These are phyloP conservation scores for Drosophila dunni DNA, from an alignment of 1,140 invertebrate genomes.

Conservation along the genomic window DNA sequence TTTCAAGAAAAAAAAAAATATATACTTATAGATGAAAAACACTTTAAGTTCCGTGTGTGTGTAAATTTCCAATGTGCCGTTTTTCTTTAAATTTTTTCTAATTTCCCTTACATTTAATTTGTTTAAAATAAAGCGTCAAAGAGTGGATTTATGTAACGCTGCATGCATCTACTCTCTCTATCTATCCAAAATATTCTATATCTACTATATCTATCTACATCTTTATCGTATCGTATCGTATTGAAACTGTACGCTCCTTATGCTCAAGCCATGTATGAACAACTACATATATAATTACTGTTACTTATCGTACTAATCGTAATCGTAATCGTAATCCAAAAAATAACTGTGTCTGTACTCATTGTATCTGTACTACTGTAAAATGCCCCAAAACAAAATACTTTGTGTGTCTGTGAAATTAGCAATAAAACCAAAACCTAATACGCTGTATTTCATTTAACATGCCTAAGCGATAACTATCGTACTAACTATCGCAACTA, in stretches of 20 bases:
- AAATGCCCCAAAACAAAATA: constrained; percentile 40
- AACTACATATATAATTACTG: constrained; percentile 37
- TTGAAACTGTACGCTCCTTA: constrained; percentile 41
- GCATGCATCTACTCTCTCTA: constrained; percentile 50
- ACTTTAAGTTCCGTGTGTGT: constrained; percentile 48
- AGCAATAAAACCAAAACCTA: constrained; percentile 78
- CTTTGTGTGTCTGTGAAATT: constrained; percentile 76
- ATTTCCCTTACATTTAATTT: constrained; percentile 13
- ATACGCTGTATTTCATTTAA: constrained; percentile 55
- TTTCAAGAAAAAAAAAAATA: constrained; percentile 1
- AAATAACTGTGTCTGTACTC: constrained; percentile 58
- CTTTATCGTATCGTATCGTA: constrained; percentile 20
- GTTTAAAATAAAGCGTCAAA: constrained; percentile 21
- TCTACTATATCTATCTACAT: constrained; percentile 19
- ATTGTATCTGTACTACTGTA: constrained; percentile 68
- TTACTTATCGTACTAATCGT: constrained; percentile 41
- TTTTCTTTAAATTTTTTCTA: constrained; percentile 8
- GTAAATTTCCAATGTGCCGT: constrained; percentile 10
- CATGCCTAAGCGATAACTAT: constrained; percentile 33
- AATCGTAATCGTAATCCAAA: constrained; percentile 22
- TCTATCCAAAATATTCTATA: constrained; percentile 19
- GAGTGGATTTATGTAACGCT: constrained; percentile 46
- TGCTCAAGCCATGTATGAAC: constrained; percentile 73
- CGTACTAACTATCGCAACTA: constrained; percentile 16
- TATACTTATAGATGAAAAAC: background rate